These are phyloP conservation scores for Prosopocoilus inquinatus DNA, from an alignment of 2,888 invertebrate genomes.

Conservation along the genomic window DNA sequence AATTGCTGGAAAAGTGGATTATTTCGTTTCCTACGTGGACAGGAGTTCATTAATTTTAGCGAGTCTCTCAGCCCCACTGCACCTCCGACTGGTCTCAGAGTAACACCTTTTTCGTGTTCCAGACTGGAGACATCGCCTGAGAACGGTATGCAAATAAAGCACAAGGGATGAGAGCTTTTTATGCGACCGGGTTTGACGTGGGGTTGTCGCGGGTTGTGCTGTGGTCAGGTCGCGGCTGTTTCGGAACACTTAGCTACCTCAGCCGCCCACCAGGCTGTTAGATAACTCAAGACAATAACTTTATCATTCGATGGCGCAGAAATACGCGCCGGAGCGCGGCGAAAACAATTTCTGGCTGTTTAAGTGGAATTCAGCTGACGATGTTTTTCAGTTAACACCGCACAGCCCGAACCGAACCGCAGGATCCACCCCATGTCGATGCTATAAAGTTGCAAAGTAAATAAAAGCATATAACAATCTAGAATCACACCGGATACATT, in stretches of 20 bases:
- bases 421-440: conserved; percentile 16
- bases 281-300: conserved; percentile 28
- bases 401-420: conserved; percentile 16
- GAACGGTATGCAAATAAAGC: conserved; percentile 49
- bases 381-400: conserved; percentile 24
- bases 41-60: conserved; percentile 50
- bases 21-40: conserved; percentile 50
- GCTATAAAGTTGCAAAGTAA: conserved; percentile 36
- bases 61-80: conserved; percentile 19
- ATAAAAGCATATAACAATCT: conserved; percentile 39
- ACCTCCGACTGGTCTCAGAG: conserved; percentile 33
- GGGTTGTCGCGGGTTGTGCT: conserved; percentile 18
- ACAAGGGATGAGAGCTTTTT: conserved; percentile 29
- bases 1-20: conserved; percentile 51
- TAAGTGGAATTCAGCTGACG: conserved; percentile 30
- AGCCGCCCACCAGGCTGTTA: conserved; percentile 29
- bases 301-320: conserved; percentile 26
- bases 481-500: conserved; percentile 36
- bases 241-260: conserved; percentile 29
- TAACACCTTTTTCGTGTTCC: conserved; percentile 55
- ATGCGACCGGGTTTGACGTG: conserved; percentile 20
- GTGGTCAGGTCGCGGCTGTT: conserved; percentile 33
- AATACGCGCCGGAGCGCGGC: conserved; percentile 8
- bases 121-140: conserved; percentile 45
- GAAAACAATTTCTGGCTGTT: conserved; percentile 22